A percentile compares a stretch with the other conserved stretches of the same genome.
These are phyloP conservation scores for Choloepus didactylus DNA, from an alignment of 2,797 vertebrate genomes.

Conservation along the genomic window DNA sequence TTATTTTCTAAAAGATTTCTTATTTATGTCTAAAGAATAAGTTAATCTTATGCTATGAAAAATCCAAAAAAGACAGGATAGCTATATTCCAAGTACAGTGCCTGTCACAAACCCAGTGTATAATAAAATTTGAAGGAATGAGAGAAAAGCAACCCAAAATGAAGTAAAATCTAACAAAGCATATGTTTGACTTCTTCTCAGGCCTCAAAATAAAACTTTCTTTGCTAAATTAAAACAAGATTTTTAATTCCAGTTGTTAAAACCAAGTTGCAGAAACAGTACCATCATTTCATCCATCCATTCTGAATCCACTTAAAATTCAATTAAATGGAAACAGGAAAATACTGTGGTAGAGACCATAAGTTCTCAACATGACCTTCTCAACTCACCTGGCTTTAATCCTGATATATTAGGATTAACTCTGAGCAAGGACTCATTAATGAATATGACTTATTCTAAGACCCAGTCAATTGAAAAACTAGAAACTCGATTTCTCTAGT, in stretches of 20 bases:
- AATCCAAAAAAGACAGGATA: not conserved
- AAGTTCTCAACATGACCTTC: slow-evolving; percentile 42
- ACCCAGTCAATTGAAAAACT: slow-evolving; percentile 26
- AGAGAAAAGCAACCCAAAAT: slow-evolving; percentile 20
- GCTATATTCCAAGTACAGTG: not conserved
- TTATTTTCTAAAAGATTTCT: slow-evolving; percentile 28
- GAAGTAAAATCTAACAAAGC: not conserved
- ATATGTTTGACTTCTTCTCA: not conserved
- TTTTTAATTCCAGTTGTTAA: slow-evolving; percentile 57
- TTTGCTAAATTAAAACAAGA: slow-evolving; percentile 51
- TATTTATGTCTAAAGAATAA: not conserved
- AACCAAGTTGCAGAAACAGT: slow-evolving; percentile 70
- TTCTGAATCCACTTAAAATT: slow-evolving; percentile 78
- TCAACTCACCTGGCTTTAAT: slow-evolving; percentile 73
- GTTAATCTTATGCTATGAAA: not conserved
- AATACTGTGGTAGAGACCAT: slow-evolving; percentile 58
- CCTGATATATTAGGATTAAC: slow-evolving; percentile 19
- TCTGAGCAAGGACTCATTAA: not conserved
- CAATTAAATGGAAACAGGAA: slow-evolving; percentile 75
- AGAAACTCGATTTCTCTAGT: slow-evolving; percentile 5
- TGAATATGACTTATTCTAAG: not conserved
- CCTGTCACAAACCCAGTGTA: not conserved
- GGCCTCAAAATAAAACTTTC: slow-evolving; percentile 70
- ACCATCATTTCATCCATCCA: slow-evolving; percentile 59
- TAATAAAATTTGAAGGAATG: not conserved